Base-by-base conservation (phyloP, 2,113 vertebrate species). In the Hepsetus odoe region DNA sequence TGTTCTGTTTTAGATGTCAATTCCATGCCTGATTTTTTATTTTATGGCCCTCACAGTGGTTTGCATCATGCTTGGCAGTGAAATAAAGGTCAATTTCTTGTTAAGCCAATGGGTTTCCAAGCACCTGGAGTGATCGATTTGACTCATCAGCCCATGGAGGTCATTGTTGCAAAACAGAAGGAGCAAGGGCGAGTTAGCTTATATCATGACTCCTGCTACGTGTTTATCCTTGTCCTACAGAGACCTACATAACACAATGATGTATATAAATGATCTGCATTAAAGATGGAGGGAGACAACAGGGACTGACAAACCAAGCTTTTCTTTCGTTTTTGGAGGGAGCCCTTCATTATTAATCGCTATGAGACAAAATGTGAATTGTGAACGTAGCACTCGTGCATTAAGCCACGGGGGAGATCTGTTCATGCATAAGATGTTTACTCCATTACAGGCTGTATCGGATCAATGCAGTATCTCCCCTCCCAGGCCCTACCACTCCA, bases 391-490 rank as follows among this genome's bases (percentile, higher is more conserved):
- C 65, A 72, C 68, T 77, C 67, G 28, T 26, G 22, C 30, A 72
- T 33, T 68, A 20, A 42, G 28, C 53, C 55, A 62, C 73, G 13
- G 44, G 61, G 74, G 70, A n/a, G 26, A 67, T 72, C 67, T 33
- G 44, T 72, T 53, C 62, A 70, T 58, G 61, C 55, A 62, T 65
- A 40, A 76, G 95, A 95, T 95, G 95, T 97, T 96, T 96, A 95
- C 94, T 94, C 95, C 94, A 92, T 91, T 92, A 92, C 90, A 64
- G 87, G 90, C 93, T 90, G 85, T 89, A 92, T 94, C 95, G 93
- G 94, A 94, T 91, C 94, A 90, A 91, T 93, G 95, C 92, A 86
- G 91, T 89, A 91, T 90, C 86, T 86, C 89, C 89, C 86, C 80
- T 86, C 89, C 87, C 87, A 88, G 85, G 84, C 93, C 89, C 91